Conservation (phyloP, 2,113 vertebrate genomes). For the Talpa occidentalis region DNA sequence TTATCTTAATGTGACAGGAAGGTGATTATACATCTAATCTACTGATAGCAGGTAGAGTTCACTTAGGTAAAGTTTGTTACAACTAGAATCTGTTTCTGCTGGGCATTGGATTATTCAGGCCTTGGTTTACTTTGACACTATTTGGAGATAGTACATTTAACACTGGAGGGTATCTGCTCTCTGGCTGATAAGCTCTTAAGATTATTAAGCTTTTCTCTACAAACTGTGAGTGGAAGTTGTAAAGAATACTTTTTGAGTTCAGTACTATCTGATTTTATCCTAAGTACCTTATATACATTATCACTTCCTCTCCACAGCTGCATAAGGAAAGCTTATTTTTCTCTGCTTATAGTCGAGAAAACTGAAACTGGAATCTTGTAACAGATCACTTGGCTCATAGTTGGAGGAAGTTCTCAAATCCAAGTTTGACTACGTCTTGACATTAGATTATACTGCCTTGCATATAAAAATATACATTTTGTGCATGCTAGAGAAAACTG, state of each 20-base stretch:
- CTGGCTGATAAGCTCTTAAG: not conserved
- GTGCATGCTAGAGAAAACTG: not conserved
- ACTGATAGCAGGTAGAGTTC: not conserved
- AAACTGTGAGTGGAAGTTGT: not conserved
- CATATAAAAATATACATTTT: not conserved
- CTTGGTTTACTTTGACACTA: not conserved
- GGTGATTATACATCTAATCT: not conserved
- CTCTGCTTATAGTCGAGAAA: not conserved
- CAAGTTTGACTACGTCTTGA: not conserved
- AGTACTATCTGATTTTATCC: not conserved
- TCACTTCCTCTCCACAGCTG: not conserved
- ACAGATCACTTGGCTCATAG: not conserved
- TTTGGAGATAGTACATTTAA: conserved; percentile 19
- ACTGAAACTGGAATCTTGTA: not conserved
- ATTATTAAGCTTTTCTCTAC: conserved; percentile 7
- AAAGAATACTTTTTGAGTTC: not conserved
- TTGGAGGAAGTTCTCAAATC: not conserved
- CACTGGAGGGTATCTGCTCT: not conserved
- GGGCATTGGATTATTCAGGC: not conserved
- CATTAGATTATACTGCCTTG: not conserved
- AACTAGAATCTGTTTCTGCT: not conserved
- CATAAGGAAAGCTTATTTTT: not conserved
- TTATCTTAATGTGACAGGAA: not conserved
- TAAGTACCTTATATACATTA: not conserved
- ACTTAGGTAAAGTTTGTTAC: conserved; percentile 1